Evolutionary conservation across 2,888 invertebrate genomes (phyloP).

Genomic region (Sympetrum striolatum): DNA sequence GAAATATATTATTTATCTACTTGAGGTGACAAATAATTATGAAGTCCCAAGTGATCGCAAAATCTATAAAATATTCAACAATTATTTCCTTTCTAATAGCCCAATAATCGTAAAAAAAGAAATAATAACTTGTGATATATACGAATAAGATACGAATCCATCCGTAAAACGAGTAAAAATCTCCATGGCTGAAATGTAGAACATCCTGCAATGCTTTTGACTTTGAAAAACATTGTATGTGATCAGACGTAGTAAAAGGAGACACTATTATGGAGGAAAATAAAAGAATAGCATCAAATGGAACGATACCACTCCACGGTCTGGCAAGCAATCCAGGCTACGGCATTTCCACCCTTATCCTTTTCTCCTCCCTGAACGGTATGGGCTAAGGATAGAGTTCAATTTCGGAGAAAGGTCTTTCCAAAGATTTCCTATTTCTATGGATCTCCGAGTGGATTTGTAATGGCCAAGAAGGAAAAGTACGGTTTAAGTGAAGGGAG

Average conservation of each 20-base stretch:
- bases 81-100: no score
- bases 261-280: not conserved
- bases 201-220: no score
- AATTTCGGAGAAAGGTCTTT: not conserved
- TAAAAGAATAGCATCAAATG: not conserved
- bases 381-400: not conserved
- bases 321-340: not conserved
- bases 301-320: not conserved
- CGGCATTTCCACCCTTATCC: not conserved
- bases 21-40: no score
- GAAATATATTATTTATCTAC: no score
- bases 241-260: not conserved
- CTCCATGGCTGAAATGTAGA: no score
- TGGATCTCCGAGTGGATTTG: not conserved
- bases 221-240: not conserved
- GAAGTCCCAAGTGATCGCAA: no score
- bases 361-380: not conserved
- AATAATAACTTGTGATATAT: no score
- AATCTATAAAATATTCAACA: no score
- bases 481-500: not conserved
- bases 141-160: no score
- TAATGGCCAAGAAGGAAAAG: not conserved
- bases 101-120: no score
- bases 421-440: not conserved
- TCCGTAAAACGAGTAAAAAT: no score